Percentiles rank a stretch among this genome's conserved stretches.
Evolutionary conservation across 2,113 vertebrate genomes (phyloP).

Genomic region (Thamnophis sirtalis): DNA sequence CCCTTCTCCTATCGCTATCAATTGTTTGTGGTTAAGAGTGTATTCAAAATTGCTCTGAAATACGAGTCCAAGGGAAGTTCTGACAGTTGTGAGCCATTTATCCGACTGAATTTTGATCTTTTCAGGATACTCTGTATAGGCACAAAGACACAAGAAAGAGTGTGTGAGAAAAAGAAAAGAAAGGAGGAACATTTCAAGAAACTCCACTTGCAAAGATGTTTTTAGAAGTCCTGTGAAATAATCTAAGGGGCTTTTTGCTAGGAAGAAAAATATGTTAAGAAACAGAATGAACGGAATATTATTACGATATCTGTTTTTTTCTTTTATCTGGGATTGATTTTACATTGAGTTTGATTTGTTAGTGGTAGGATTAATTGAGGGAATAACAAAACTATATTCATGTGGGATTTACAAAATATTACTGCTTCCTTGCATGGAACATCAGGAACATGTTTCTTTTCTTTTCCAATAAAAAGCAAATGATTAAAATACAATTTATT

Average conservation of each 20-base stretch:
- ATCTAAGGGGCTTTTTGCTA: neutral
- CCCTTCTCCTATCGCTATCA: neutral
- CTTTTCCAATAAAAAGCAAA: constrained; percentile 1
- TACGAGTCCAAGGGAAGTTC: neutral
- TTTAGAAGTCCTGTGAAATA: neutral
- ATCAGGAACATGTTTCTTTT: neutral
- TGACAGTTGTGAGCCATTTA: neutral
- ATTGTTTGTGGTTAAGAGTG: neutral
- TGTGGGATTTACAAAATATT: neutral
- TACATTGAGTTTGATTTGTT: neutral
- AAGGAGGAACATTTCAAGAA: neutral
- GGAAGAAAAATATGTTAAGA: neutral
- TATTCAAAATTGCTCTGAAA: neutral
- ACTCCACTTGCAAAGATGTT: neutral
- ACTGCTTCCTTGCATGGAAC: rapidly evolving
- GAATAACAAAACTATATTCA: neutral
- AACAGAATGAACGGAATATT: neutral
- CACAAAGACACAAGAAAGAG: neutral
- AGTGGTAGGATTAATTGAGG: neutral
- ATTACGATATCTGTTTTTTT: neutral
- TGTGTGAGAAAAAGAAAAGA: neutral
- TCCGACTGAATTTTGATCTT: neutral
- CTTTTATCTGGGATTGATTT: neutral
- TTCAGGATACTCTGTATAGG: neutral
- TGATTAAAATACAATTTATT: neutral